Conservation (phyloP, 2,113 vertebrate species). For the Pelvicachromis taeniatus region DNA sequence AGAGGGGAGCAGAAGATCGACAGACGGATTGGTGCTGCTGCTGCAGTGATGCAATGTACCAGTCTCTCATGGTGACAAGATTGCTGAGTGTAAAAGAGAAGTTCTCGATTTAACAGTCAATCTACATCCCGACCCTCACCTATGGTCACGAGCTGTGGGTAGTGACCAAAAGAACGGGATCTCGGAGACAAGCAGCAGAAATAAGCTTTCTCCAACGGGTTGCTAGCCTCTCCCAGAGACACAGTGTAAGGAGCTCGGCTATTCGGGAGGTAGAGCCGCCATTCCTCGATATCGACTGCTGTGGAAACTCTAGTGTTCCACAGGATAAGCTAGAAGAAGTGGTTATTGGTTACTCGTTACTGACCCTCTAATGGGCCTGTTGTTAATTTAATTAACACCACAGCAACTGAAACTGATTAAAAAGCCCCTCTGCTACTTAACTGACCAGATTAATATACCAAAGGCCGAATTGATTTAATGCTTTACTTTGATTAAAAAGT, state of each 20-base stretch:
- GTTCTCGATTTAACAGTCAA: fast-evolving
- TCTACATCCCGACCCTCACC: not conserved
- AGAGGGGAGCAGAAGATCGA: not conserved
- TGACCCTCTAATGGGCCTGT: too few relatives aligned
- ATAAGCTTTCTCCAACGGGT: fast-evolving
- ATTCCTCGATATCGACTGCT: fast-evolving
- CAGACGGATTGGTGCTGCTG: not conserved
- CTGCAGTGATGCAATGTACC: not conserved
- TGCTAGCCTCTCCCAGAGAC: not conserved
- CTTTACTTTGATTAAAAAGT: too few relatives aligned
- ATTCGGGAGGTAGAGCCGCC: not conserved
- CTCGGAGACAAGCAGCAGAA: fast-evolving
- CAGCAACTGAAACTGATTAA: too few relatives aligned
- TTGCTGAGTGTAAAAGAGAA: not conserved
- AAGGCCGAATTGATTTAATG: too few relatives aligned
- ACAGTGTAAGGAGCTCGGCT: not conserved
- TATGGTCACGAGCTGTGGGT: not conserved
- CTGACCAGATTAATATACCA: too few relatives aligned
- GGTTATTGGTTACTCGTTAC: too few relatives aligned
- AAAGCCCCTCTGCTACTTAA: too few relatives aligned
- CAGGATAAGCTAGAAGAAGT: too few relatives aligned
- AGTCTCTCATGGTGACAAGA: not conserved
- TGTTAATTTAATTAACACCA: too few relatives aligned
- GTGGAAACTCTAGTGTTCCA: too few relatives aligned
- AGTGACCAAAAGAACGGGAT: not conserved